phyloP scores from a whole-genome alignment of 2,888 invertebrate species.

The Poecilus cupreus region DNA sequence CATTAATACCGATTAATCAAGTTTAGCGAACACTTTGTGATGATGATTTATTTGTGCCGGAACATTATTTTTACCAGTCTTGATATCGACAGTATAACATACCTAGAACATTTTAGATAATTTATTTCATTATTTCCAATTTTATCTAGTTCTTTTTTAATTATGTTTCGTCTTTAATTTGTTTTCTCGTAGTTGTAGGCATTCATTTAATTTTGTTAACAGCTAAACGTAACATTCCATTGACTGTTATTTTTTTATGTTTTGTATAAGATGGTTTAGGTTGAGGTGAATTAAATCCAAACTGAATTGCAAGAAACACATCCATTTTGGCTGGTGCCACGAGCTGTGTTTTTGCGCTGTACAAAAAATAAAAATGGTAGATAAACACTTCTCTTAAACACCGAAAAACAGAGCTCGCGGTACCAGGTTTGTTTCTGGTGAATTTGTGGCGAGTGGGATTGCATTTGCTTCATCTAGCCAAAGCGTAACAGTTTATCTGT shows the following conservation, averaged over 20 bases:
- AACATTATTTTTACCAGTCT: constrained; percentile 48
- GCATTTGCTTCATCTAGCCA: not conserved
- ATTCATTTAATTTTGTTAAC: constrained; percentile 56
- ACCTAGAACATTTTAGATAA: constrained; percentile 58
- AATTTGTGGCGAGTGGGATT: constrained; percentile 38
- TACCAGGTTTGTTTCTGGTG: constrained; percentile 40
- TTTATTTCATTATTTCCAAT: constrained; percentile 58
- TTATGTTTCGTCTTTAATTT: constrained; percentile 36
- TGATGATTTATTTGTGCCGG: not conserved
- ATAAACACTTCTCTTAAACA: no score
- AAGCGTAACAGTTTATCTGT: not conserved
- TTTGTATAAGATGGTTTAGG: constrained; percentile 45
- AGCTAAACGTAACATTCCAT: constrained; percentile 58
- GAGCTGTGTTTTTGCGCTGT: no score
- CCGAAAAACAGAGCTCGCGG: no score
- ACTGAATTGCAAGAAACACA: no score
- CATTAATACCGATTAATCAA: not conserved
- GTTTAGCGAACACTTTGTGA: not conserved
- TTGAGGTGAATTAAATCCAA: constrained; percentile 56
- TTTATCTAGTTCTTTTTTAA: constrained; percentile 51
- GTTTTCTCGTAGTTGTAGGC: constrained; percentile 54
- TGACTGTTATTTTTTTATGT: constrained; percentile 52
- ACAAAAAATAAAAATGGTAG: no score
- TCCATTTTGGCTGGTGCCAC: no score
- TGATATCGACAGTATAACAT: constrained; percentile 53